phyloP scores from a whole-genome alignment of 2,888 invertebrate genomes.

The Synergus gifuensis region DNA sequence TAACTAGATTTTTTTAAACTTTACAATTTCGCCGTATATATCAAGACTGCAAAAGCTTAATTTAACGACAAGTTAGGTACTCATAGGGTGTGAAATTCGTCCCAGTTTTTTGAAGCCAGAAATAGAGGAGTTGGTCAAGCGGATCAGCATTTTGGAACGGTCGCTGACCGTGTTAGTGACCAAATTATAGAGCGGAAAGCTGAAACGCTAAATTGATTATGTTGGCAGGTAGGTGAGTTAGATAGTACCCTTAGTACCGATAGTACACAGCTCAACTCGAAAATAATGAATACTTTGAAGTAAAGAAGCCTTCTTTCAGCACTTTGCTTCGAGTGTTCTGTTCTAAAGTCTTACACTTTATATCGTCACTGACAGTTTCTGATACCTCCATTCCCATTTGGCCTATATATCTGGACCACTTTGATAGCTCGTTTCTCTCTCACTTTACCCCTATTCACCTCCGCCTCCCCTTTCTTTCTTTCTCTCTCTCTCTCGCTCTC shows the following conservation, averaged over 20 bases:
- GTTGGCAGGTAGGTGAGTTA: background rate
- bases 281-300: constrained; percentile 28
- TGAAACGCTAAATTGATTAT: constrained; percentile 28
- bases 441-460: background rate
- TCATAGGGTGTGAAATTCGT: constrained; percentile 34
- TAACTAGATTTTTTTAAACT: background rate
- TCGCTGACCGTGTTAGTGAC: constrained; percentile 30
- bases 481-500: background rate
- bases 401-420: background rate
- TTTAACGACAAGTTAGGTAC: constrained; percentile 29
- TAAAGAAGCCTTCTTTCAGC: constrained; percentile 2
- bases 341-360: background rate
- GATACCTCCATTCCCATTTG: background rate
- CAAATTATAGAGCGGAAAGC: constrained; percentile 34
- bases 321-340: background rate
- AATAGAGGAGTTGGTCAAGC: constrained; percentile 36
- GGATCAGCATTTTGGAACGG: constrained; percentile 34
- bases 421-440: background rate
- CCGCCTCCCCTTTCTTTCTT: background rate
- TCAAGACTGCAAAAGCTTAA: background rate
- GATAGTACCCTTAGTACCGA: background rate
- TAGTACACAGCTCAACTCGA: constrained; percentile 3
- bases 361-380: background rate
- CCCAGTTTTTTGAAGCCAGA: constrained; percentile 22
- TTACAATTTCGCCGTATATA: background rate